Evolutionary conservation across 1,140 invertebrate species (phyloP).

Genomic region (Brachionus koreanus): DNA sequence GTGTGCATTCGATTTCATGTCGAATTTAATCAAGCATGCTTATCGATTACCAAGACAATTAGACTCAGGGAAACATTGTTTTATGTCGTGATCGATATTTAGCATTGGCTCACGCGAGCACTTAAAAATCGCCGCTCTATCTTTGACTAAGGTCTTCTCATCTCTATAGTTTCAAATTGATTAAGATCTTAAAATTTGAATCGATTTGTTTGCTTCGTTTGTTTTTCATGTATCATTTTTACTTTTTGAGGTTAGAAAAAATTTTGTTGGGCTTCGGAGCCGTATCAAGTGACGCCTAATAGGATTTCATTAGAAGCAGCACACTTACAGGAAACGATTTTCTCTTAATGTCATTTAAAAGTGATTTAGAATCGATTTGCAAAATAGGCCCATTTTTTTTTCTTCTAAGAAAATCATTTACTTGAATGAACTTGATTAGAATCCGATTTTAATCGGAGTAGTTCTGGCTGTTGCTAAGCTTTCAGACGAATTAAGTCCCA

Average conservation of each 20-base stretch:
- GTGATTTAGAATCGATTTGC: conserved; percentile 1
- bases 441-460: neutral
- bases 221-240: neutral
- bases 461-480: neutral
- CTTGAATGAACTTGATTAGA: neutral
- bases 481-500: neutral
- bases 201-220: neutral
- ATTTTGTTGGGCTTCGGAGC: neutral
- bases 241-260: neutral
- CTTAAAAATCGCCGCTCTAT: neutral
- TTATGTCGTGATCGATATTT: conserved; percentile 2
- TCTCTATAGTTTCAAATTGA: conserved; percentile 9
- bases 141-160: neutral
- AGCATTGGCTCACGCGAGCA: neutral
- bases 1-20: neutral
- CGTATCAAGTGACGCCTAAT: neutral
- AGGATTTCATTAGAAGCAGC: neutral
- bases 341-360: neutral
- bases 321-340: neutral
- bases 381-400: neutral
- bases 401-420: neutral
- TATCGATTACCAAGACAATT: conserved; percentile 7
- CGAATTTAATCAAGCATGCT: conserved; percentile 1
- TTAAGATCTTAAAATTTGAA: neutral
- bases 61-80: conserved; percentile 5